Evolutionary conservation across 1,140 invertebrate species (phyloP).

Genomic region (Trachelipus rathkii): DNA sequence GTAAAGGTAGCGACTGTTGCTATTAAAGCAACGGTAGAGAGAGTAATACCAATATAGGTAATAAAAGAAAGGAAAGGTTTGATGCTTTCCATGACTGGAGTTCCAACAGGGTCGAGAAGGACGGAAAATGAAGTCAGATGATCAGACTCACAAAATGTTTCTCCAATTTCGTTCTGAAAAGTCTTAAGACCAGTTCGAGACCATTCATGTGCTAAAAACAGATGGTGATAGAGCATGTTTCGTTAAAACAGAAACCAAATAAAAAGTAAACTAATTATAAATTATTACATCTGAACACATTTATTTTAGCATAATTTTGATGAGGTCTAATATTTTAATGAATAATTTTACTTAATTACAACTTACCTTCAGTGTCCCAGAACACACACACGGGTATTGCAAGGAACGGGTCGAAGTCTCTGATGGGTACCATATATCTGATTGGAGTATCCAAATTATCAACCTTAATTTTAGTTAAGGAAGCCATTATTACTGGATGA

Average conservation of each 20-base stretch:
- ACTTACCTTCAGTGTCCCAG: too few relatives aligned
- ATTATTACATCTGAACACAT: too few relatives aligned
- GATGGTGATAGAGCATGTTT: too few relatives aligned
- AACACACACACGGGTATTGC: not conserved
- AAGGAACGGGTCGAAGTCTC: not conserved
- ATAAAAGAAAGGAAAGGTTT: slow-evolving; percentile 52
- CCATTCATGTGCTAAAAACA: slow-evolving; percentile 51
- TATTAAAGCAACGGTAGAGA: slow-evolving; percentile 52
- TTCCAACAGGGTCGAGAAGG: slow-evolving; percentile 51
- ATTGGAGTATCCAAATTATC: not conserved
- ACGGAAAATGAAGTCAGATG: slow-evolving; percentile 59
- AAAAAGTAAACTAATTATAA: too few relatives aligned
- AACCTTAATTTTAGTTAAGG: not conserved
- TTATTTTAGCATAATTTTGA: too few relatives aligned
- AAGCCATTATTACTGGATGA: not conserved
- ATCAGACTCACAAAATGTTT: slow-evolving; percentile 51
- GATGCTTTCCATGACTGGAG: slow-evolving; percentile 47
- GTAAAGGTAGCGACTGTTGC: slow-evolving; percentile 55
- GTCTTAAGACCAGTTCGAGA: slow-evolving; percentile 51
- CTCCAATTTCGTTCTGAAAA: slow-evolving; percentile 46
- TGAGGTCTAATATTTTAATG: too few relatives aligned
- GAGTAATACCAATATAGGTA: slow-evolving; percentile 54
- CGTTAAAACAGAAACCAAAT: too few relatives aligned
- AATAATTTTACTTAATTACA: too few relatives aligned
- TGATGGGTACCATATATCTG: not conserved